Percentiles rank a stretch among this genome's conserved stretches.
Conservation (phyloP, 2,888 invertebrate species). For the Monoplex corrugatus region DNA sequence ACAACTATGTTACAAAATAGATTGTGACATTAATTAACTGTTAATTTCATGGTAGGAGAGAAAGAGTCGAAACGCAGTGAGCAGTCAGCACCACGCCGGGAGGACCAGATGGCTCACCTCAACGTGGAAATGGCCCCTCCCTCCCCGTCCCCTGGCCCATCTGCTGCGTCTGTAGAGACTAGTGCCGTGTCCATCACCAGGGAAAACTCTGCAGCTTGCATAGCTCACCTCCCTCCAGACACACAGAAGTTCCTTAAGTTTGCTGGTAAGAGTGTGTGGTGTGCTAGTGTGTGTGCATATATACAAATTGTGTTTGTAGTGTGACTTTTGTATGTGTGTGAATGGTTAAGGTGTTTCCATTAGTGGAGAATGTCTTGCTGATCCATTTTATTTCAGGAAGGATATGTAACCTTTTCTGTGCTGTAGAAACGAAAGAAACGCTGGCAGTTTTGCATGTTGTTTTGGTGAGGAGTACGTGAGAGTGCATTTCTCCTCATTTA, state of each 20-base stretch:
- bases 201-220: constrained; percentile 72
- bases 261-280: constrained; percentile 84
- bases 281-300: not conserved
- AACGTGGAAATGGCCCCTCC: constrained; percentile 78
- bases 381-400: no score
- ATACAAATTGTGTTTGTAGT: not conserved
- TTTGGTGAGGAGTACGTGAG: not conserved
- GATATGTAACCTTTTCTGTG: no score
- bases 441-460: no score
- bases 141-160: constrained; percentile 71
- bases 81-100: constrained; percentile 70
- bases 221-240: constrained; percentile 84
- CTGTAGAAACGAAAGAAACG: not conserved
- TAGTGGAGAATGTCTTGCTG: no score
- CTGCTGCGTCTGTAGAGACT: constrained; percentile 56
- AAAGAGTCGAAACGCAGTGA: constrained; percentile 71
- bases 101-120: constrained; percentile 83
- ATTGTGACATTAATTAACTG: no score
- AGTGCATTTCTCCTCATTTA: no score
- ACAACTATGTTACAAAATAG: no score
- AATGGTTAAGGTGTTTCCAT: no score
- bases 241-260: constrained; percentile 91
- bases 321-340: not conserved
- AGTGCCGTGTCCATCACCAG: constrained; percentile 63
- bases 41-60: no score